These are phyloP conservation scores for Macroteleia sp. DNA, from an alignment of 2,888 invertebrate species.

Conservation along the genomic window DNA sequence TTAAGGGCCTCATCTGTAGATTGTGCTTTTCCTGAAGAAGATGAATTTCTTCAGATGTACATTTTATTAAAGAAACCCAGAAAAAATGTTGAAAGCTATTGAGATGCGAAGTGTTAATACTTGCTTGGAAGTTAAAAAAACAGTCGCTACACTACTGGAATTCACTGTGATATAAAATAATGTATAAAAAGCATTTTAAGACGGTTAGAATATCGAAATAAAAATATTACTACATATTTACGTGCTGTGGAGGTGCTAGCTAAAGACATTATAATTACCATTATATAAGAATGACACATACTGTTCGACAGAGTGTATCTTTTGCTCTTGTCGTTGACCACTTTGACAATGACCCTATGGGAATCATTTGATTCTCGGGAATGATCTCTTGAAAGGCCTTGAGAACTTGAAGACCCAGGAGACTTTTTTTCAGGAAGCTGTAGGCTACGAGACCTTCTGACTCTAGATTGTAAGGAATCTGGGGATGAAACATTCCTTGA, in stretches of 20 bases:
- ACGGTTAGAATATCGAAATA: constrained; percentile 3
- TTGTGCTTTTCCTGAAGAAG: constrained; percentile 78
- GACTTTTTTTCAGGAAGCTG: constrained; percentile 87
- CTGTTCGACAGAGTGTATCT: constrained; percentile 76
- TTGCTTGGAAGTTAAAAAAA: not conserved
- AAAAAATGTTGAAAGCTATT: not conserved
- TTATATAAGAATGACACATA: constrained; percentile 68
- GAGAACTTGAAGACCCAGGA: constrained; percentile 80
- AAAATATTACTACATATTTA: not conserved
- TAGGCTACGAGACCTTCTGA: constrained; percentile 86
- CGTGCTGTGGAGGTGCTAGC: constrained; percentile 8
- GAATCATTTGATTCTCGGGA: constrained; percentile 81
- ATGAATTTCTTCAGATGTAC: constrained; percentile 35
- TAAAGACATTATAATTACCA: constrained; percentile 33
- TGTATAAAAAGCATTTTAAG: constrained; percentile 4
- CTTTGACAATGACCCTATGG: constrained; percentile 82
- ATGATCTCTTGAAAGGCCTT: constrained; percentile 78
- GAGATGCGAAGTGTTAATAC: not conserved
- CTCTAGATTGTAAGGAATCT: constrained; percentile 80
- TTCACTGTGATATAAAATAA: not conserved
- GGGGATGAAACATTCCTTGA: constrained; percentile 75
- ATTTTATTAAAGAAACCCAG: not conserved
- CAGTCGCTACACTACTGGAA: constrained; percentile 5
- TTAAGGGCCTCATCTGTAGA: constrained; percentile 82
- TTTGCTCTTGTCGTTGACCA: constrained; percentile 78